These are phyloP conservation scores for Sinocyclocheilus maitianheensis DNA, from an alignment of 2,113 vertebrate species.

Conservation along the genomic window DNA sequence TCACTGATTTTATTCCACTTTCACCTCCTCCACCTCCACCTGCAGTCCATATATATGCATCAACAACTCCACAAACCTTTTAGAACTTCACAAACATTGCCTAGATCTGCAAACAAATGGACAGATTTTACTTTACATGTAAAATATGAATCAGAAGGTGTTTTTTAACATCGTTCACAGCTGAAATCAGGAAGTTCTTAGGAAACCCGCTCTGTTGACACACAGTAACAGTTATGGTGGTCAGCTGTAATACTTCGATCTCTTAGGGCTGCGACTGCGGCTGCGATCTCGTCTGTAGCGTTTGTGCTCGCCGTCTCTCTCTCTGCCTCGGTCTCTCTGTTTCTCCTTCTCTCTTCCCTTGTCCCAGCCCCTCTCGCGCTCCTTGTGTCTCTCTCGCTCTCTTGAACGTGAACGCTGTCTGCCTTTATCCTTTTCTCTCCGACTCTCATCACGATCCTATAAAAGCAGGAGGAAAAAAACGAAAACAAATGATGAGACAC, in stretches of 20 bases:
- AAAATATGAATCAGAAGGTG: neutral
- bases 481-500: too few species aligned
- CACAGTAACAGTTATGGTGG: neutral
- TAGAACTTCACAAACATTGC: too few species aligned
- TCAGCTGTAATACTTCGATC: slow-evolving; percentile 85
- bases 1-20: too few species aligned
- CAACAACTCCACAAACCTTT: neutral
- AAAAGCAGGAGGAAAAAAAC: too few species aligned
- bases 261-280: slow-evolving; percentile 83
- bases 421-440: slow-evolving; percentile 71
- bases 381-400: slow-evolving; percentile 75
- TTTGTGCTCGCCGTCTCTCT: slow-evolving; percentile 70
- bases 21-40: too few species aligned
- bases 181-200: neutral
- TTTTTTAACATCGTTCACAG: neutral
- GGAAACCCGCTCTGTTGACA: neutral
- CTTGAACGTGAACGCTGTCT: slow-evolving; percentile 77
- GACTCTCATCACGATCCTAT: slow-evolving; percentile 25
- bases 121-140: neutral
- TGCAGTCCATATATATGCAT: neutral
- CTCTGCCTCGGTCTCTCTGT: slow-evolving; percentile 72
- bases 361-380: slow-evolving; percentile 70
- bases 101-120: neutral
- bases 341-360: slow-evolving; percentile 61
- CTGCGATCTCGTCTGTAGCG: slow-evolving; percentile 72